Conservation (phyloP, 2,113 vertebrate genomes). For the Oostethus manadensis region DNA sequence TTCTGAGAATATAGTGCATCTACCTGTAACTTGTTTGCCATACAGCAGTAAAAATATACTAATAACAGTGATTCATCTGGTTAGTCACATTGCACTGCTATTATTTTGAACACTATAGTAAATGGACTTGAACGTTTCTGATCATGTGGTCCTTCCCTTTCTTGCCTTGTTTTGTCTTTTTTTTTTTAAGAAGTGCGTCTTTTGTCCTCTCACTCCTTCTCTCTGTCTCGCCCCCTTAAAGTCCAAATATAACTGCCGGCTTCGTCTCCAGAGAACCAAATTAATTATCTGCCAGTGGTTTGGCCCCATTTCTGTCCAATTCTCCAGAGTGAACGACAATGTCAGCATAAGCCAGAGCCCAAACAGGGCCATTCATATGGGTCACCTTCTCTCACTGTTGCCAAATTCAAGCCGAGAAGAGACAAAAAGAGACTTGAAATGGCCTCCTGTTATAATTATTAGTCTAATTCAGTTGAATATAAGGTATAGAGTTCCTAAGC, state of each 20-base stretch:
- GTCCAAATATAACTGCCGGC: constrained; percentile 47
- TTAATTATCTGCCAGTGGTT: constrained; percentile 69
- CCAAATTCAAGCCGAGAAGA: constrained; percentile 17
- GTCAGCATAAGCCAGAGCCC: constrained; percentile 54
- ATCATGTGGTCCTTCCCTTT: too few relatives aligned
- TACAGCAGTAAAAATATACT: too few relatives aligned
- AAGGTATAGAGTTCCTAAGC: too few relatives aligned
- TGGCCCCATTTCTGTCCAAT: constrained; percentile 59
- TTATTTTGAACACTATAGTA: too few relatives aligned
- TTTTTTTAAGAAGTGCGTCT: too few relatives aligned
- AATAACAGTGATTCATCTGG: too few relatives aligned
- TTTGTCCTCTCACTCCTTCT: constrained; percentile 2
- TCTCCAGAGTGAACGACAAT: constrained; percentile 61
- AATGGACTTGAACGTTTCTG: too few relatives aligned
- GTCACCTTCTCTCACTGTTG: constrained; percentile 41
- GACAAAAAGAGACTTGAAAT: constrained; percentile 22
- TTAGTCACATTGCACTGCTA: too few relatives aligned
- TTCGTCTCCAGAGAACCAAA: constrained; percentile 45
- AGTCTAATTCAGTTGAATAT: too few relatives aligned
- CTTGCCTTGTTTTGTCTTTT: not conserved
- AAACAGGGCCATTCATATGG: constrained; percentile 68
- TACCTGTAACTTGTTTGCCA: too few relatives aligned
- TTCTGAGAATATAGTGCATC: too few relatives aligned
- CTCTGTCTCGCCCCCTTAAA: constrained; percentile 16
- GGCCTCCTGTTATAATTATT: not conserved